Conservation (phyloP, 1,140 invertebrate species). For the Rhynchophorus ferrugineus region DNA sequence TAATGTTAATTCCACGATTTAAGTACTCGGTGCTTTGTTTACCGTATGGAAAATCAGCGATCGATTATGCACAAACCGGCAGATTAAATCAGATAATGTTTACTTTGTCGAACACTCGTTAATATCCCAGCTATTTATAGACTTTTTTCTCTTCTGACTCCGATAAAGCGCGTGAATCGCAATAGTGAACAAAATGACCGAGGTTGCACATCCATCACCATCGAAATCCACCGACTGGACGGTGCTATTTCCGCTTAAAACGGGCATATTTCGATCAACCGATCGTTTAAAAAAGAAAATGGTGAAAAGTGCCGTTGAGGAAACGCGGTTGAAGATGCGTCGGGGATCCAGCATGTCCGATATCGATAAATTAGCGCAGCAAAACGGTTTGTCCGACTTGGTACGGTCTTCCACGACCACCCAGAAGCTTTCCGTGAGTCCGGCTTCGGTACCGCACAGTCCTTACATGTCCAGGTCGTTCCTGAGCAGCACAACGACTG, state of each 20-base stretch:
- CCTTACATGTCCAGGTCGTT: constrained; percentile 47
- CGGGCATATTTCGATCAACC: constrained; percentile 44
- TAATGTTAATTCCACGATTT: no score
- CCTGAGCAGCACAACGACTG: constrained; percentile 39
- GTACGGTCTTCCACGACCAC: constrained; percentile 44
- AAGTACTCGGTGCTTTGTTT: no score
- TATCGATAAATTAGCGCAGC: constrained; percentile 52
- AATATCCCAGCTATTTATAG: no score
- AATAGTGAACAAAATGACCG: constrained; percentile 9
- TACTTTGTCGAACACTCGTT: no score
- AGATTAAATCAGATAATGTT: no score
- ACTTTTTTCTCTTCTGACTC: no score
- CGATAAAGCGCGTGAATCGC: no score
- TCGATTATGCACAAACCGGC: no score
- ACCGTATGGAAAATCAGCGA: no score
- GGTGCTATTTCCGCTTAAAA: constrained; percentile 39
- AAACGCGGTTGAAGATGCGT: constrained; percentile 47
- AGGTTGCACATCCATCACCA: background rate
- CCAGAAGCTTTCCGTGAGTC: constrained; percentile 35
- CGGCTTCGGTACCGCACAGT: constrained; percentile 46
- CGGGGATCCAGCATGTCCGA: constrained; percentile 65
- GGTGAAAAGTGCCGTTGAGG: constrained; percentile 29
- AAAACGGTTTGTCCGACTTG: constrained; percentile 39
- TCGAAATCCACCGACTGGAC: constrained; percentile 3
- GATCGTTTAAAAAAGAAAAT: constrained; percentile 34